phyloP scores from a whole-genome alignment of 2,888 invertebrate species.

The Napeogenes sylphis region DNA sequence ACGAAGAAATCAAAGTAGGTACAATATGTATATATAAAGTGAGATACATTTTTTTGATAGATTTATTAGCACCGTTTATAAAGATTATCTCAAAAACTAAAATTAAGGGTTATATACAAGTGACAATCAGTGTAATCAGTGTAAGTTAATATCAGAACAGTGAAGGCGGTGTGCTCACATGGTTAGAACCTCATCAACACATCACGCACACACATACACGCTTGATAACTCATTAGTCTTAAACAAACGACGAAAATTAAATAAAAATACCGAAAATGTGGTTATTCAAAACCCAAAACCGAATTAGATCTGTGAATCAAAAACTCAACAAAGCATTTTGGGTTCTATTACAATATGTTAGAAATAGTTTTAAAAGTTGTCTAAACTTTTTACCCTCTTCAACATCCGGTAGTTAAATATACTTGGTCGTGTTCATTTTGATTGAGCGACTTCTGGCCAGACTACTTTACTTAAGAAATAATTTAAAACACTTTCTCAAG shows the following conservation, averaged over 20 bases:
- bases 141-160: too few species aligned
- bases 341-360: slow-evolving; percentile 19
- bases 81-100: too few species aligned
- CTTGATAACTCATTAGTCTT: slow-evolving; percentile 24
- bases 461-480: slow-evolving; percentile 13
- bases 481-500: slow-evolving; percentile 31
- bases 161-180: neutral
- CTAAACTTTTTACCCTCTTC: slow-evolving; percentile 20
- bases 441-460: slow-evolving; percentile 54
- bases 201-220: slow-evolving; percentile 22
- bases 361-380: slow-evolving; percentile 21
- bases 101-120: too few species aligned
- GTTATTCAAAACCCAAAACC: neutral
- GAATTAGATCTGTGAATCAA: slow-evolving; percentile 5
- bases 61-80: too few species aligned
- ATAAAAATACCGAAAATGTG: slow-evolving; percentile 2
- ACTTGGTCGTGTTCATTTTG: slow-evolving; percentile 42
- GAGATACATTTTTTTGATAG: too few species aligned
- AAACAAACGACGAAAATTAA: slow-evolving; percentile 21
- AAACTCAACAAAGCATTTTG: slow-evolving; percentile 19
- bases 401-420: slow-evolving; percentile 55
- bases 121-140: too few species aligned
- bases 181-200: slow-evolving; percentile 18
- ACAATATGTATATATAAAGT: too few species aligned
- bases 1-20: too few species aligned